Percentiles rank a stretch among this genome's conserved stretches.
phyloP scores from a whole-genome alignment of 2,113 vertebrate species.

The Eclectus roratus region DNA sequence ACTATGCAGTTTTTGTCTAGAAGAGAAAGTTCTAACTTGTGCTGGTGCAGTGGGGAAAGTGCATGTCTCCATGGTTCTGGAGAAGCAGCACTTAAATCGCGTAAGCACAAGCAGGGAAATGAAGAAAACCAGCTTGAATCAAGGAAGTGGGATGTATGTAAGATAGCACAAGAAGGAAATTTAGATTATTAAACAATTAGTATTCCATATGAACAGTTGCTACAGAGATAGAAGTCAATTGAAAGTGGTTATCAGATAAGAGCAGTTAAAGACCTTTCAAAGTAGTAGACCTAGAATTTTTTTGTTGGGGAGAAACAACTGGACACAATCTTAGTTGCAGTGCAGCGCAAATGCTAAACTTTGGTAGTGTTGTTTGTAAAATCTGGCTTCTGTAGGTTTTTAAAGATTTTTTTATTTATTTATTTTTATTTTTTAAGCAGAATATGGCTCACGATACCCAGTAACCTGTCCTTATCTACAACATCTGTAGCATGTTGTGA shows the following conservation, averaged over 20 bases:
- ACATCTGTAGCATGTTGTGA: neutral
- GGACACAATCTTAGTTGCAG: neutral
- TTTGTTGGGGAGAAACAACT: neutral
- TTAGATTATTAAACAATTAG: neutral
- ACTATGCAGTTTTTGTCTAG: neutral
- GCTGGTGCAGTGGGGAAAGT: neutral
- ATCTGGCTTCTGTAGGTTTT: neutral
- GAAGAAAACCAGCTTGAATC: neutral
- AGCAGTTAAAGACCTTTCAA: neutral
- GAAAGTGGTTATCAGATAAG: neutral
- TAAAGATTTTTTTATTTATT: neutral
- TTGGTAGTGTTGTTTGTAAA: neutral
- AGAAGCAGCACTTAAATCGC: neutral
- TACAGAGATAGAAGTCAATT: neutral
- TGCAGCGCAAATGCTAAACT: neutral
- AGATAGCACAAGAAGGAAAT: neutral
- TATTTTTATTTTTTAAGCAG: neutral
- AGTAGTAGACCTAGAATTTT: neutral
- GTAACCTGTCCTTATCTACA: neutral
- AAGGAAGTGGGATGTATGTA: neutral
- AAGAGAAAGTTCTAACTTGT: neutral
- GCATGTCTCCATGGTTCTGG: fast-evolving
- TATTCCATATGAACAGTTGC: neutral
- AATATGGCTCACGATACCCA: fast-evolving
- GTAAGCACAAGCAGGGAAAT: neutral